phyloP scores from a whole-genome alignment of 2,888 invertebrate genomes.

The Elgonia sp. region DNA sequence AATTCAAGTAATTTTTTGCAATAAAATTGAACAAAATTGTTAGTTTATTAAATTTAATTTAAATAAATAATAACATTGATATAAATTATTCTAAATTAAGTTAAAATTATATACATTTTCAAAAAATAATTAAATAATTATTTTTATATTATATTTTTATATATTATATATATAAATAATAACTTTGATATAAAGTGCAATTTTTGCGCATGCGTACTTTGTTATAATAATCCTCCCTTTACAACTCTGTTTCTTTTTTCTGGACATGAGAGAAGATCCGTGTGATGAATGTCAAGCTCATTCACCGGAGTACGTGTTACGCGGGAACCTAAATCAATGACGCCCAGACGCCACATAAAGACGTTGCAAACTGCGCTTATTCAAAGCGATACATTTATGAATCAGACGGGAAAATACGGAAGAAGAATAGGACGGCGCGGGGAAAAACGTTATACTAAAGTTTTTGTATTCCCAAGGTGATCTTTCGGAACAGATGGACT shows the following conservation, averaged over 20 bases:
- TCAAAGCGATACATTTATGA: conserved; percentile 7
- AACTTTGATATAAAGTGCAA: neutral
- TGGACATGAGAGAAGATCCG: conserved; percentile 8
- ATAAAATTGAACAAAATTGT: no score
- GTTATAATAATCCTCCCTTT: conserved; percentile 8
- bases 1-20: no score
- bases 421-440: neutral
- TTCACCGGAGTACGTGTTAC: conserved; percentile 33
- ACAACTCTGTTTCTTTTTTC: neutral
- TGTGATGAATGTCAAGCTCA: conserved; percentile 45
- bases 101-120: no score
- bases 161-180: no score
- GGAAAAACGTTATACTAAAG: neutral
- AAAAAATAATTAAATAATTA: no score
- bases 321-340: conserved; percentile 26
- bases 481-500: neutral
- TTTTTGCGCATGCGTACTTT: conserved; percentile 1
- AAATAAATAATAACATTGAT: no score
- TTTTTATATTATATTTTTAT: no score
- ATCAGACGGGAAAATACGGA: neutral
- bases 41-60: no score
- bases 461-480: conserved; percentile 11
- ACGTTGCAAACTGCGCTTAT: neutral
- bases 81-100: no score
- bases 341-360: conserved; percentile 17